These are phyloP conservation scores for Vireo altiloquus DNA, from an alignment of 2,113 vertebrate genomes.

Conservation along the genomic window DNA sequence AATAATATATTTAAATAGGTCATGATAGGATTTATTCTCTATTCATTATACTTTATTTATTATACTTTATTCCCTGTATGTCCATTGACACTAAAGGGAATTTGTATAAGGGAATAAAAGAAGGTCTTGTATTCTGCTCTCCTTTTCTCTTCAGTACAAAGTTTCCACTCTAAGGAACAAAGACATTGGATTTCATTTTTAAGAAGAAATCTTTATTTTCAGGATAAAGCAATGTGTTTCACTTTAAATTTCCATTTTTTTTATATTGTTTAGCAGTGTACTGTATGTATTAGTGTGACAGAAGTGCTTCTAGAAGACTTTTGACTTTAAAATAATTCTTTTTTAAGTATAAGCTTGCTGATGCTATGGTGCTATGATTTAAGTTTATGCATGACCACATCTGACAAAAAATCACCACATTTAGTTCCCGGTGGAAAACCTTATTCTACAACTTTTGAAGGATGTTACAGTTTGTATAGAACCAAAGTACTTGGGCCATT, in stretches of 20 bases:
- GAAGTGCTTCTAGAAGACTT: neutral
- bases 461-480: neutral
- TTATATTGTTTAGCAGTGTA: neutral
- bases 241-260: neutral
- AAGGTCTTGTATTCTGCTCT: neutral
- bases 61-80: neutral
- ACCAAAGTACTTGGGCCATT: neutral
- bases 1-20: neutral
- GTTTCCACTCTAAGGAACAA: neutral
- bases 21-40: neutral
- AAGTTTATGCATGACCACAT: neutral
- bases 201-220: neutral
- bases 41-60: neutral
- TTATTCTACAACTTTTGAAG: neutral
- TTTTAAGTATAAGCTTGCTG: neutral
- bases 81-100: neutral
- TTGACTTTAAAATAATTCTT: neutral
- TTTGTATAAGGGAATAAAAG: neutral
- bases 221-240: neutral
- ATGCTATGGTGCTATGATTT: neutral
- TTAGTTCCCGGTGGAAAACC: neutral
- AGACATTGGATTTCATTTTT: neutral
- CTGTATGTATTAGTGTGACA: neutral
- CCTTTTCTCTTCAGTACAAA: neutral
- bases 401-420: neutral